These are phyloP conservation scores for Megalurothrips usitatus DNA, from an alignment of 2,888 invertebrate genomes.

Conservation along the genomic window DNA sequence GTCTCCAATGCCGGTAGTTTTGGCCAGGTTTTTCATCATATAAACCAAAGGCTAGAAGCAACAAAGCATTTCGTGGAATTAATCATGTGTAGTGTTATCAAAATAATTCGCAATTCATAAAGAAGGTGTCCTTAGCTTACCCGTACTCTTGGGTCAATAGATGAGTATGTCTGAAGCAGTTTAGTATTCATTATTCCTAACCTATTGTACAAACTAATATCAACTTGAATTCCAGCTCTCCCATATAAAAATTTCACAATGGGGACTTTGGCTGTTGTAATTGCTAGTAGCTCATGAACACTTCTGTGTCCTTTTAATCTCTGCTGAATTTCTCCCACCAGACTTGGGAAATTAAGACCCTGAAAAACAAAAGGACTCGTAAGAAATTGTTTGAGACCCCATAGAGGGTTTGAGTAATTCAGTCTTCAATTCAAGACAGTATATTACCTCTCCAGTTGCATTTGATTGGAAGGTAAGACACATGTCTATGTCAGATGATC, in stretches of 20 bases:
- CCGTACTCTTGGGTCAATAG: constrained; percentile 51
- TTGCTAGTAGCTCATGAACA: constrained; percentile 47
- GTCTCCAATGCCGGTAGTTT: constrained; percentile 55
- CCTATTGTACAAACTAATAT: constrained; percentile 56
- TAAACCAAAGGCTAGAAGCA: constrained; percentile 47
- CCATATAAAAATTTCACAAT: constrained; percentile 55
- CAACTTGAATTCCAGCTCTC: constrained; percentile 50
- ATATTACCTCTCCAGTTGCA: constrained; percentile 44
- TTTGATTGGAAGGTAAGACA: constrained; percentile 52
- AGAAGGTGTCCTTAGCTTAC: constrained; percentile 38
- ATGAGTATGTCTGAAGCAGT: constrained; percentile 50
- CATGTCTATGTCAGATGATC: constrained; percentile 55
- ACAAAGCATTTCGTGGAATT: constrained; percentile 29
- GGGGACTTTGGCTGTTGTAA: constrained; percentile 57
- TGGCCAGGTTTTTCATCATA: constrained; percentile 54
- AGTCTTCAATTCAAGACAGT: background rate
- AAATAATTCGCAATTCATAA: constrained; percentile 17
- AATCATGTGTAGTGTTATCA: background rate
- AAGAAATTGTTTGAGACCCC: background rate
- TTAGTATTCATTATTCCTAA: constrained; percentile 54
- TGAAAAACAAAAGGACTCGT: constrained; percentile 31
- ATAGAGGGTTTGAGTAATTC: background rate
- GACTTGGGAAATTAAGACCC: constrained; percentile 42
- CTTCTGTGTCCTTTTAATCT: constrained; percentile 43
- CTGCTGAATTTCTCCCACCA: constrained; percentile 46